Evolutionary conservation across 2,113 vertebrate species (phyloP).

Genomic region (Meriones unguiculatus): DNA sequence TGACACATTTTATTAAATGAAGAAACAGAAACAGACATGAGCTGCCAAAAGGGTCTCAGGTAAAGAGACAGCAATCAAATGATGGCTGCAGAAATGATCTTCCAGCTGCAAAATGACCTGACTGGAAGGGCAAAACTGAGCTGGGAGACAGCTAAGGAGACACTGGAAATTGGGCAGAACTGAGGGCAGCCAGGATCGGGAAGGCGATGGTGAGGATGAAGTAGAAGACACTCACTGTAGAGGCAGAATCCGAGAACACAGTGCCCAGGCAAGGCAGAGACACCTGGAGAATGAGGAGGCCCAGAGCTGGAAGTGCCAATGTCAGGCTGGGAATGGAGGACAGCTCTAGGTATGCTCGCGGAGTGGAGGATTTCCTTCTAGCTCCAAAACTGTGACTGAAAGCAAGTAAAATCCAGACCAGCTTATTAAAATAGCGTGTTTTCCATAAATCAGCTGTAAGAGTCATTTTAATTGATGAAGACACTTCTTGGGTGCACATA

Average conservation of each 20-base stretch:
- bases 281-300: not conserved
- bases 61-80: not conserved
- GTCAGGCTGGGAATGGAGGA: not conserved
- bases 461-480: not conserved
- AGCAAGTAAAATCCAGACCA: not conserved
- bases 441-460: not conserved
- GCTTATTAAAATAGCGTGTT: not conserved
- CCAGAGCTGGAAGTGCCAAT: not conserved
- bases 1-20: not conserved
- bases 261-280: not conserved
- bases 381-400: not conserved
- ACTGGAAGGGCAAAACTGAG: not conserved
- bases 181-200: not conserved
- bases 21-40: not conserved
- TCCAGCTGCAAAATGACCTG: not conserved
- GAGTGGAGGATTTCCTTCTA: not conserved
- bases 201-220: not conserved
- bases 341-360: rapidly evolving
- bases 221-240: rapidly evolving
- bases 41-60: not conserved
- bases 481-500: not conserved
- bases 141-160: not conserved
- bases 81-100: not conserved
- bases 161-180: not conserved
- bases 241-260: not conserved